Evolutionary conservation across 2,888 invertebrate genomes (phyloP).

Genomic region (Notodonta ziczac): DNA sequence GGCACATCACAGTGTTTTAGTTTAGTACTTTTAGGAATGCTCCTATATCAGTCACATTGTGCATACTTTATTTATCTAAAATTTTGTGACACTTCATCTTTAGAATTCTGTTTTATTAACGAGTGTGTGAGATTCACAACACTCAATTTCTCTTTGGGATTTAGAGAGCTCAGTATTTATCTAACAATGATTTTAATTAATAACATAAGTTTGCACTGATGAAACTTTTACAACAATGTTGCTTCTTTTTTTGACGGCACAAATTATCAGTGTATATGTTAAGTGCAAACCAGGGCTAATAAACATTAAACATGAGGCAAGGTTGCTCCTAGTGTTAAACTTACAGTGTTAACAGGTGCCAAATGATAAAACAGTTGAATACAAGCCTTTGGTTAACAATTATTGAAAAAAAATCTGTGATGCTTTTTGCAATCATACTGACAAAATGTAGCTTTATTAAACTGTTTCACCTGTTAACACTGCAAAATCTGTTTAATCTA

Average conservation of each 20-base stretch:
- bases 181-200: not conserved
- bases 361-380: not conserved
- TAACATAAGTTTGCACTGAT: no score
- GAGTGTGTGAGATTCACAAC: slow-evolving; percentile 11
- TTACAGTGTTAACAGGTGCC: not conserved
- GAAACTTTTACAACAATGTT: no score
- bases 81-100: slow-evolving; percentile 20
- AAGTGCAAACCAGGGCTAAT: not conserved
- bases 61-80: not conserved
- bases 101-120: slow-evolving; percentile 4
- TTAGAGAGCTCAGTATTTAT: slow-evolving; percentile 10
- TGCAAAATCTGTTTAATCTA: not conserved
- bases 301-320: not conserved
- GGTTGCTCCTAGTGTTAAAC: not conserved
- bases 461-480: not conserved
- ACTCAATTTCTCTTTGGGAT: slow-evolving; percentile 8
- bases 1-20: slow-evolving; percentile 31
- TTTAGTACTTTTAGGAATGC: slow-evolving; percentile 19
- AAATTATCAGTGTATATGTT: no score
- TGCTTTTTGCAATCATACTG: not conserved
- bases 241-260: no score
- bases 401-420: not conserved
- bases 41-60: not conserved
- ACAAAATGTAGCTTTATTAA: not conserved
- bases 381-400: not conserved